A percentile compares a stretch with the other conserved stretches of the same genome.
These are phyloP conservation scores for Thinocorus orbignyianus DNA, from an alignment of 2,113 vertebrate species.

Conservation along the genomic window DNA sequence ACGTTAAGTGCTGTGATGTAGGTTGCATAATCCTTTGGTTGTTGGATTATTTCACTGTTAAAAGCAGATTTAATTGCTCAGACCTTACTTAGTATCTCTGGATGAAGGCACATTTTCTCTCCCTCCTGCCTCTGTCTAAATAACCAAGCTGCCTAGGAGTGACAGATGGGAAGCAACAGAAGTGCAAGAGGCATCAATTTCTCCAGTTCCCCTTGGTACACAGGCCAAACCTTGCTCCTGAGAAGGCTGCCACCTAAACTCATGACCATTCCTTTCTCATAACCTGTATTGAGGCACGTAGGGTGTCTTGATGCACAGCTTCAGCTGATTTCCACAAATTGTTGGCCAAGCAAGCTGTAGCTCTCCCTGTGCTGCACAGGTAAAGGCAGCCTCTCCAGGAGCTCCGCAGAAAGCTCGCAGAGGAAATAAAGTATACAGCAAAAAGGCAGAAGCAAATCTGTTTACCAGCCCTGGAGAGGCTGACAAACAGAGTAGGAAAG, in stretches of 20 bases:
- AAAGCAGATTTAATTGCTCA: background rate
- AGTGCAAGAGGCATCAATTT: background rate
- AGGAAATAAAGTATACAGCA: background rate
- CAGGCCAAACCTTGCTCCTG: background rate
- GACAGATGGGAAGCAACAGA: background rate
- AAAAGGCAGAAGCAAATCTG: background rate
- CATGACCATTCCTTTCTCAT: background rate
- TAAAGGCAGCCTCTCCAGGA: background rate
- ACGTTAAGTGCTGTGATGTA: background rate
- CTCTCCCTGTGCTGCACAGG: background rate
- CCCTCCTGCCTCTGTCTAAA: background rate
- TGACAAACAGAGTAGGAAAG: background rate
- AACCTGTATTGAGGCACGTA: background rate
- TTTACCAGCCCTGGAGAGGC: background rate
- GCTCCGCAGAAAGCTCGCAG: background rate
- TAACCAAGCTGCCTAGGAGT: background rate
- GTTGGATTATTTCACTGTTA: background rate
- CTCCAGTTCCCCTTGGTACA: background rate
- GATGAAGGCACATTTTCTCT: background rate
- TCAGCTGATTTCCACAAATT: background rate
- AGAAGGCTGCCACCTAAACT: background rate
- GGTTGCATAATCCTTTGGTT: background rate
- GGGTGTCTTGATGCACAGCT: background rate
- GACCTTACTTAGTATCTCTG: background rate
- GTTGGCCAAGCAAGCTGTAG: background rate